Conservation (phyloP, 2,888 invertebrate genomes). For the Autographa pulchrina region DNA sequence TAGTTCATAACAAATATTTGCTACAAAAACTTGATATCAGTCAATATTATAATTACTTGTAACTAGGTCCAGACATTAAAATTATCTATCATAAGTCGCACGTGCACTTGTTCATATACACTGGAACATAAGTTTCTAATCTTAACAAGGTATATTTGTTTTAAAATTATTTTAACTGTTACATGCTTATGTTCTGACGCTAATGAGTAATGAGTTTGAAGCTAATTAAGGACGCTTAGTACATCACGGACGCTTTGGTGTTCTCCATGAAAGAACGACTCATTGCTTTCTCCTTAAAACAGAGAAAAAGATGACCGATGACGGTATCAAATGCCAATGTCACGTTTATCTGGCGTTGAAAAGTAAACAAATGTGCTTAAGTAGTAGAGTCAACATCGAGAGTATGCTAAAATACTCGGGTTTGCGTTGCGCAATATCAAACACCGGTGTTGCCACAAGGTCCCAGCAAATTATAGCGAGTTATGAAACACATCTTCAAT, state of each 20-base stretch:
- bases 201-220: constrained; percentile 30
- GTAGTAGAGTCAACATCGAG: constrained; percentile 49
- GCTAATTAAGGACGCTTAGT: constrained; percentile 22
- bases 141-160: neutral
- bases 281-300: constrained; percentile 34
- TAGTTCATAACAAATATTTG: constrained; percentile 37
- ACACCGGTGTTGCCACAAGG: constrained; percentile 56
- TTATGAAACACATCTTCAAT: constrained; percentile 63
- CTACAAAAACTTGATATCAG: constrained; percentile 42
- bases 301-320: constrained; percentile 18
- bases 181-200: constrained; percentile 2
- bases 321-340: constrained; percentile 54
- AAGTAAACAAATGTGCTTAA: constrained; percentile 50
- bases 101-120: constrained; percentile 11
- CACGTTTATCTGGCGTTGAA: constrained; percentile 49
- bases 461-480: constrained; percentile 56
- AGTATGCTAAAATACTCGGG: constrained; percentile 54
- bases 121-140: neutral
- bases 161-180: neutral
- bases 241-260: constrained; percentile 14
- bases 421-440: constrained; percentile 52
- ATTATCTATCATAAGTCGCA: constrained; percentile 16
- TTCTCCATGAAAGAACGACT: constrained; percentile 20
- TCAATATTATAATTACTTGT: constrained; percentile 25
- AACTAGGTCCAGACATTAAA: constrained; percentile 42